A percentile compares a stretch with the other conserved stretches of the same genome.
Evolutionary conservation across 1,140 invertebrate genomes (phyloP).

Genomic region (Wiebesia pumilae): DNA sequence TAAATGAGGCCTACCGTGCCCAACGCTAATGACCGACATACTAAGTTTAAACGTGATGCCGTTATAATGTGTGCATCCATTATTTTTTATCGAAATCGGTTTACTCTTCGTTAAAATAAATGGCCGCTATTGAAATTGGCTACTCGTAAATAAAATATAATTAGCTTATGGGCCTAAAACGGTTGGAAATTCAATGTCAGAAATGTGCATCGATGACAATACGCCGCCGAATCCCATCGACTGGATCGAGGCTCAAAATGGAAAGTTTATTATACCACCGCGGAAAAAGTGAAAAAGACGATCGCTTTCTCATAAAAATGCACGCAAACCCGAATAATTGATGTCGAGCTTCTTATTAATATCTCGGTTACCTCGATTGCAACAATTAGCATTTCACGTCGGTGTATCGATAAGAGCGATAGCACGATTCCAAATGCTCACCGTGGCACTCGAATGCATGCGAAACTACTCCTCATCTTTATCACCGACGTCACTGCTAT

Average conservation of each 20-base stretch:
- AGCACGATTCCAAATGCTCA: background rate
- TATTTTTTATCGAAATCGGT: background rate
- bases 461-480: too few species aligned
- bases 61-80: slow-evolving; percentile 42
- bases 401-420: too few species aligned
- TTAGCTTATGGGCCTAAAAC: too few species aligned
- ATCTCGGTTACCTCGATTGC: background rate
- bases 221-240: background rate
- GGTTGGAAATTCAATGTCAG: too few species aligned
- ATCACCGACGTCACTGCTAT: background rate
- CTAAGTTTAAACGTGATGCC: background rate
- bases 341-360: background rate
- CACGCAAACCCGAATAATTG: too few species aligned
- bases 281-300: too few species aligned
- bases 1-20: background rate
- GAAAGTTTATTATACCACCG: background rate
- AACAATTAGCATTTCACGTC: background rate
- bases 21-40: background rate
- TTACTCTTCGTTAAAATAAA: background rate
- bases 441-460: background rate
- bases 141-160: background rate
- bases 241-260: background rate
- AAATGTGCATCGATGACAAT: too few species aligned
- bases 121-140: slow-evolving; percentile 50
- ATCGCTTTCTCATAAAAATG: too few species aligned